A percentile compares a stretch with the other conserved stretches of the same genome.
Conservation (phyloP, 2,888 invertebrate genomes). For the Epinotia demarniana region DNA sequence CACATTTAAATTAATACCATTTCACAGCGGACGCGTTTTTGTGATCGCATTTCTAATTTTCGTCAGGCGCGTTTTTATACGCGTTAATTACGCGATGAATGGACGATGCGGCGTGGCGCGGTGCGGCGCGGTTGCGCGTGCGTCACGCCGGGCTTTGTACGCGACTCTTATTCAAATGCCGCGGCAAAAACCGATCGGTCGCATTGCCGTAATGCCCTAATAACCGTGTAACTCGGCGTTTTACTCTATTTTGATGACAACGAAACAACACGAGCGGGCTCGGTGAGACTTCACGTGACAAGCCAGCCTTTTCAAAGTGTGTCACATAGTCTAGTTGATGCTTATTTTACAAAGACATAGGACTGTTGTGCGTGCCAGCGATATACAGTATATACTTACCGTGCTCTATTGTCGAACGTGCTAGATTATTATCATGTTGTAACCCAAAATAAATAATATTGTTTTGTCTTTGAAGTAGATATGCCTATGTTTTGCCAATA, state of each 20-base stretch:
- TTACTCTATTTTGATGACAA: conserved; percentile 38
- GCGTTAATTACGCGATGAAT: conserved; percentile 81
- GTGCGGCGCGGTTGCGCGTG: conserved; percentile 65
- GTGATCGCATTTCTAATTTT: conserved; percentile 76
- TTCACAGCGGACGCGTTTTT: conserved; percentile 67
- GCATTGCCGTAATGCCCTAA: conserved; percentile 48
- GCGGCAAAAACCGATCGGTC: conserved; percentile 56
- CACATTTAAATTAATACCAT: conserved; percentile 78
- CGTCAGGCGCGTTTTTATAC: conserved; percentile 74
- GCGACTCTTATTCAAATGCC: conserved; percentile 54
- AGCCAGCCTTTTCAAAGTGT: neutral
- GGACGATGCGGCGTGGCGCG: conserved; percentile 49
- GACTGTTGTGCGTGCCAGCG: neutral
- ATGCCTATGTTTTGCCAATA: neutral
- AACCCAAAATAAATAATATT: too few species aligned
- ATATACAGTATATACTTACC: neutral
- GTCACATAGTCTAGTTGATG: neutral
- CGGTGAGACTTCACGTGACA: neutral
- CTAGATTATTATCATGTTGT: too few species aligned
- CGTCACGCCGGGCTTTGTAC: conserved; percentile 62
- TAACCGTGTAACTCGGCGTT: conserved; percentile 42
- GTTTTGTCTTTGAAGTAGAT: neutral
- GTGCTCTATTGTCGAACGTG: neutral
- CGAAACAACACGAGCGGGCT: conserved; percentile 17
- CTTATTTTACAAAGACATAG: neutral